Evolutionary conservation across 2,113 vertebrate genomes (phyloP), one percentile per base, ranked within the genome.

Genomic region (Lophura nycthemera): DNA sequence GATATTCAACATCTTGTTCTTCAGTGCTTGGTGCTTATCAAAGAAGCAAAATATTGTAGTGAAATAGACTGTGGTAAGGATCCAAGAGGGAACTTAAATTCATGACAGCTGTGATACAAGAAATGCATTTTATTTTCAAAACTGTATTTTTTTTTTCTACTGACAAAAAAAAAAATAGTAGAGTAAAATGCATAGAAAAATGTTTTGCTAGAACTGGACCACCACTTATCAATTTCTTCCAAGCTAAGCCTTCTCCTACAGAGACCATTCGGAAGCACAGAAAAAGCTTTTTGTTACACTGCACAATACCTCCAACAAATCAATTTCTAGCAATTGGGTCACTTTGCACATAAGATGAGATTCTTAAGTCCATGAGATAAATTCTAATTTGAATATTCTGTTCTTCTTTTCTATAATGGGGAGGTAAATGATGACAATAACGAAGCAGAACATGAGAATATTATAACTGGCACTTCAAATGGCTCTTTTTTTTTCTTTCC

Each of bases 61-160:
- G 40, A 87, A 95, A 81, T 42, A 77, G 16, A 24, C 12, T 56
- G 25, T 77, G 27, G 24, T 92, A 76, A 87, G 38, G 32, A 87
- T 88, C 42, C 84, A 85, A 83, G 36, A 60, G 20, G 36, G 64
- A 91, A 88, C 92, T 93, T 89, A 83, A 89, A 93, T 83, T 91
- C 63, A 60, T 83, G 75, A 80, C 50, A 92, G 59, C 64, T 90
- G 71, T 79, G 72, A 89, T 89, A 86, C 54, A 88, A 92, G 25
- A 87, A 90, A 89, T 25, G 12, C 34, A 74, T 83, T 94, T 92
- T 83, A 16, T 40, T 89, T 92, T 85, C 76, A 66, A 85, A 76
- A 40, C 18, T 72, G 63, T 20, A 54, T 79, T 87, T 40, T 88
- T 88, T 89, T 92, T 71, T 54, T 27, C 66, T 93, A 21, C 47